Conservation (phyloP, 1,140 invertebrate genomes). For the Lepidostoma basale region DNA sequence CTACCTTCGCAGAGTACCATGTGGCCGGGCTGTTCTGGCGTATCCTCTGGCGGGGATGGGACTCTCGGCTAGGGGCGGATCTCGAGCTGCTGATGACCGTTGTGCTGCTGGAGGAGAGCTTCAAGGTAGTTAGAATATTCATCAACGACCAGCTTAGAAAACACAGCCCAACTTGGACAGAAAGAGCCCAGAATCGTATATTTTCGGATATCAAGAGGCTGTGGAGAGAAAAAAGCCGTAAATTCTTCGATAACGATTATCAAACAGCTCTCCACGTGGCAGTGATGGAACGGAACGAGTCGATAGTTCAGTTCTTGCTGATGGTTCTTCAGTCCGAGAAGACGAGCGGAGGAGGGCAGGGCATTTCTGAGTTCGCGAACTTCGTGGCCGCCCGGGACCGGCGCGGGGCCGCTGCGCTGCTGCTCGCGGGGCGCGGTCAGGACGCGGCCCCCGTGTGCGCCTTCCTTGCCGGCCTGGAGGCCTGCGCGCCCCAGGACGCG, state of each 20-base stretch:
- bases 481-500: too few species aligned
- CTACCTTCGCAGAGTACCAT: not conserved
- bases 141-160: not conserved
- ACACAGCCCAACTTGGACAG: not conserved
- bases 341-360: too few species aligned
- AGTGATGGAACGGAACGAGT: not conserved
- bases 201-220: not conserved
- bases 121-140: not conserved
- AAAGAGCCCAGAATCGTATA: too few species aligned
- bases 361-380: not conserved
- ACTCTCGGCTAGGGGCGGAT: too few species aligned
- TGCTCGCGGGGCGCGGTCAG: not conserved
- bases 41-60: too few species aligned
- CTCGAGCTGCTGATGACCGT: not conserved
- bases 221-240: not conserved
- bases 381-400: not conserved
- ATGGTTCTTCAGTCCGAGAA: too few species aligned
- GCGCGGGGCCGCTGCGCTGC: not conserved
- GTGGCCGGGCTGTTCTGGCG: not conserved
- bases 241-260: not conserved
- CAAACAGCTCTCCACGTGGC: slow-evolving; percentile 2
- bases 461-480: too few species aligned
- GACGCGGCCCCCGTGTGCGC: too few species aligned
- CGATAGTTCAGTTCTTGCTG: not conserved
- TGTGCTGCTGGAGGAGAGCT: not conserved